Base-by-base conservation (phyloP, 2,797 vertebrate genomes). In the Podargus strigoides region DNA sequence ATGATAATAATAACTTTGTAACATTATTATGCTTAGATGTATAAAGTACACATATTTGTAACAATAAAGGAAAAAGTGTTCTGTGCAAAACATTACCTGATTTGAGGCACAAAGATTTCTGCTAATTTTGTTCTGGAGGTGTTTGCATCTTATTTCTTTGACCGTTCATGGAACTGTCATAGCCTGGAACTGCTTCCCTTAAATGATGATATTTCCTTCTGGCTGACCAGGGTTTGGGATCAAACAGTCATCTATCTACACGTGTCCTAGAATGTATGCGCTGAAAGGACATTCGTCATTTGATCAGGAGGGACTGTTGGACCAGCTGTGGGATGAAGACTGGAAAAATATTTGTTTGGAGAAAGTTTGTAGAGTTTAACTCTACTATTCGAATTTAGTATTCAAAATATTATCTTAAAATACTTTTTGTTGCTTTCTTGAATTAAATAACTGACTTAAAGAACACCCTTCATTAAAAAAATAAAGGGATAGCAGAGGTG, bases 171-270 rank as follows among this genome's bases (percentile, higher is more conserved):
- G 30, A 44, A 13, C 32, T 92, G 27, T 32, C 42, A 6, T 39
- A 66, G 47, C 28, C 36, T 81, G 58, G 34, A 42, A 0, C 32
- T 90, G 44, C 37, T 79, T 76, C 34, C 34, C 30, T 67, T 44
- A 30, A 78, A 36, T 73, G 32, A n/a, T 73, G 28, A 26, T 55
- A 20, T 76, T 64, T 39, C 34, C 28, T 83, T 86, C 27, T 76
- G 55, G 34, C 36, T 84, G 47, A 59, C 32, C 12, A 42, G 46
- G 27, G 4, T 74, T 74, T 67, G 69, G 85, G 52, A 70, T 85
- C 12, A 77, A 66, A 44, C 14, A 14, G 10, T 55, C 24, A 17
- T 39, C 34, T 64, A 6, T n/a, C n/a, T 13, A 18, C 0, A 0
- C 2, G 6, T 42, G 23, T 78, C 50, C 60, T 32, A 30, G 22